These are phyloP conservation scores for Cynodonichthys magdalenae DNA, from an alignment of 2,797 vertebrate genomes.

Conservation along the genomic window DNA sequence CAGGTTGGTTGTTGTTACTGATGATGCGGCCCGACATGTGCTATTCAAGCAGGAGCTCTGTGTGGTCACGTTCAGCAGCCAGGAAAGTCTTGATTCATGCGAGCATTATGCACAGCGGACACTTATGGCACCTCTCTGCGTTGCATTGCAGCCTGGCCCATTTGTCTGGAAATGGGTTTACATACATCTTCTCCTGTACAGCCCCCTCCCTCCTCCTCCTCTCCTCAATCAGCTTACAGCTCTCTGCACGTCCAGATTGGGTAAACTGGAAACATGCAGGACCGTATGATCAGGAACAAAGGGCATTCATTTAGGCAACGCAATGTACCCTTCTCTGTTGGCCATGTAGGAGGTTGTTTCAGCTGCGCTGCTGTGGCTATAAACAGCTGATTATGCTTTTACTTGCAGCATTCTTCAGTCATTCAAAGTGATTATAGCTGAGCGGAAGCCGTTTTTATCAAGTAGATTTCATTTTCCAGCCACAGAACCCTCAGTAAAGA, in stretches of 20 bases:
- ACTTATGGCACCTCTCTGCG: slow-evolving; percentile 72
- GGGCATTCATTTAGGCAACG: slow-evolving; percentile 37
- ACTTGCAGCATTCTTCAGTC: background rate
- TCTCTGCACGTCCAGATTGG: slow-evolving; percentile 5
- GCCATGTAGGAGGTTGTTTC: slow-evolving; percentile 38
- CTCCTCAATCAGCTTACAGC: slow-evolving; percentile 17
- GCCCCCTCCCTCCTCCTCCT: slow-evolving; percentile 45
- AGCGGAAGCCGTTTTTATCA: background rate
- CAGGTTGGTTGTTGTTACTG: slow-evolving; percentile 37
- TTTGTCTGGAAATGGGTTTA: slow-evolving; percentile 80
- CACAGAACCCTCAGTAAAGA: background rate
- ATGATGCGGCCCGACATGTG: slow-evolving; percentile 49
- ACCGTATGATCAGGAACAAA: slow-evolving; percentile 13
- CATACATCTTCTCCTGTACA: slow-evolving; percentile 73
- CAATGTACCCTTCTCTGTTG: slow-evolving; percentile 19
- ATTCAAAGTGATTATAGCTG: background rate
- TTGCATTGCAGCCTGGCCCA: slow-evolving; percentile 66
- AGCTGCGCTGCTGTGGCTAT: background rate
- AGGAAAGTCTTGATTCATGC: slow-evolving; percentile 76
- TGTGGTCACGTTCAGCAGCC: slow-evolving; percentile 71
- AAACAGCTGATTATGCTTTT: slow-evolving; percentile 12
- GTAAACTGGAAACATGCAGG: slow-evolving; percentile 28
- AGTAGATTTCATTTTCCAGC: background rate
- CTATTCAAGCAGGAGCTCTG: slow-evolving; percentile 60
- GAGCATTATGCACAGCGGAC: slow-evolving; percentile 70